phyloP scores from a whole-genome alignment of 2,113 vertebrate species.

The Typhlomys cinereus region DNA sequence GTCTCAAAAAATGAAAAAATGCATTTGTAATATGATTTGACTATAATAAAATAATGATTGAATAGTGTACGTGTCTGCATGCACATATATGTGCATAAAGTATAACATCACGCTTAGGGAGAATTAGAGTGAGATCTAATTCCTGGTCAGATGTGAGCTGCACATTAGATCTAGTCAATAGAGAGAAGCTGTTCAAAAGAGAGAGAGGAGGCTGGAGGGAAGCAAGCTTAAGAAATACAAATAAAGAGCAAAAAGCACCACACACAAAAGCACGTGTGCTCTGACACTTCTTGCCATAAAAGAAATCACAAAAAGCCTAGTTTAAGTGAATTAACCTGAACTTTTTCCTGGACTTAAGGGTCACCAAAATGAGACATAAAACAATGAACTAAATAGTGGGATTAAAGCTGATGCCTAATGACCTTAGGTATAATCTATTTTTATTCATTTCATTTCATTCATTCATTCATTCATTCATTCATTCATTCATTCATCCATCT shows the following conservation, averaged over 20 bases:
- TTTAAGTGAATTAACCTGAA: not conserved
- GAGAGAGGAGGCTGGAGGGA: not conserved
- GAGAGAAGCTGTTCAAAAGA: not conserved
- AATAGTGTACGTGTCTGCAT: not conserved
- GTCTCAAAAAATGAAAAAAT: not conserved
- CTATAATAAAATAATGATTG: not conserved
- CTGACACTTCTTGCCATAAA: not conserved
- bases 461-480: too few relatives aligned
- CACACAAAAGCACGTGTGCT: not conserved
- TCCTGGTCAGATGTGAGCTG: not conserved
- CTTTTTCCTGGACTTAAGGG: conserved; percentile 3
- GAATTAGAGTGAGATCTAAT: not conserved
- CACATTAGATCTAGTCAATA: not conserved
- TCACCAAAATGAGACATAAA: not conserved
- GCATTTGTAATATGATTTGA: not conserved
- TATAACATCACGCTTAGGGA: not conserved
- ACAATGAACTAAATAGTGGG: not conserved
- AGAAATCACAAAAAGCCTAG: not conserved
- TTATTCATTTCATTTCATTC: too few relatives aligned
- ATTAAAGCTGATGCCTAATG: not conserved
- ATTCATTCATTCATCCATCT: not conserved
- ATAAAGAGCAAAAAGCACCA: not conserved
- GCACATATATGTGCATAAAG: not conserved
- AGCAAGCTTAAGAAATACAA: not conserved
- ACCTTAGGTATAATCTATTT: not conserved